phyloP scores from a whole-genome alignment of 2,113 vertebrate genomes.

The Oceanites oceanicus region DNA sequence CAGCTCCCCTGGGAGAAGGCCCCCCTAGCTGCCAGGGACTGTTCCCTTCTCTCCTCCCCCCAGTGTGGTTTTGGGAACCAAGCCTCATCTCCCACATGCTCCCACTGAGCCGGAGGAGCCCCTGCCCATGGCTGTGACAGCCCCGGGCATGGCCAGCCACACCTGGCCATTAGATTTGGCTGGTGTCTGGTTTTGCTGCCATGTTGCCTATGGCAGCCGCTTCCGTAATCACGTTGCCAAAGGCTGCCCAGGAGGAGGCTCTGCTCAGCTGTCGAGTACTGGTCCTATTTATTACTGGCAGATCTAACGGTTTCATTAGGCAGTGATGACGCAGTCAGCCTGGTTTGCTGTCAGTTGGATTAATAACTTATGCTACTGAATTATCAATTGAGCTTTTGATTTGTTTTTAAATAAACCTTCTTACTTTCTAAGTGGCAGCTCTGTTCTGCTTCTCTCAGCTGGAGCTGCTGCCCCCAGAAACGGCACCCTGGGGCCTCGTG shows the following conservation, averaged over 20 bases:
- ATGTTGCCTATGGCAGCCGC: background rate
- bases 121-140: background rate
- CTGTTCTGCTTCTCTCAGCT: background rate
- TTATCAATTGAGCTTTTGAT: slow-evolving; percentile 47
- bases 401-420: slow-evolving; percentile 57
- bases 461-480: background rate
- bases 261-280: background rate
- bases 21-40: background rate
- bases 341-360: background rate
- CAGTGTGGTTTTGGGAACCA: background rate
- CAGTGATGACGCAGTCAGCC: background rate
- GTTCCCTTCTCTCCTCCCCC: too few relatives aligned
- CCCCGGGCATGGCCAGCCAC: background rate
- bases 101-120: fast-evolving
- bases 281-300: background rate
- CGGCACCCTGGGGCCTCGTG: background rate
- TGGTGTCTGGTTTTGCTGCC: background rate
- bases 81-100: fast-evolving
- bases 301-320: fast-evolving
- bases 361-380: slow-evolving; percentile 36
- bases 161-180: fast-evolving
- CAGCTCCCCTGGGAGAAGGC: background rate
- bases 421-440: slow-evolving; percentile 39
- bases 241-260: background rate
- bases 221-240: fast-evolving